A percentile compares a stretch with the other conserved stretches of the same genome.
phyloP scores from a whole-genome alignment of 2,797 vertebrate genomes.

The Phataginus tricuspis region DNA sequence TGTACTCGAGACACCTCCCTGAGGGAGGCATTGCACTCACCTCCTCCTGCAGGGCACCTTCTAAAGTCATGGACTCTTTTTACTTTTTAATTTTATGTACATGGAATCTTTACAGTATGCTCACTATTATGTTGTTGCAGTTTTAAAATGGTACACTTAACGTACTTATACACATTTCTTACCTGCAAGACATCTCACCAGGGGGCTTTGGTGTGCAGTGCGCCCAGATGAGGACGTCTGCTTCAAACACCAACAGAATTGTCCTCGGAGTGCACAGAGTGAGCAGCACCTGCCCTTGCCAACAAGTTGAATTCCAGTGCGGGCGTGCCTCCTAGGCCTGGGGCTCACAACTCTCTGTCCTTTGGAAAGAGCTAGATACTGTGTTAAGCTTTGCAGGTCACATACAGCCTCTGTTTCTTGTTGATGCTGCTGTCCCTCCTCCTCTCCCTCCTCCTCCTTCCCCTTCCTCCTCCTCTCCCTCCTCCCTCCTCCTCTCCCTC shows the following conservation, averaged over 20 bases:
- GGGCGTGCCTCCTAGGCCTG: not conserved
- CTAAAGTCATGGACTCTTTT: not conserved
- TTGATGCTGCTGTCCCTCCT: not conserved
- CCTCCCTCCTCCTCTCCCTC: too few species aligned
- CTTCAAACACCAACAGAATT: not conserved
- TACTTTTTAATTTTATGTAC: not conserved
- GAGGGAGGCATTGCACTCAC: not conserved
- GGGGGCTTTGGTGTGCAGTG: too few species aligned
- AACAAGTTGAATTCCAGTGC: not conserved
- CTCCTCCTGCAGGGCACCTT: not conserved
- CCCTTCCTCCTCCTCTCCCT: too few species aligned
- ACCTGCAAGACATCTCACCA: not conserved
- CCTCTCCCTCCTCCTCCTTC: not conserved
- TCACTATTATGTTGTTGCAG: not conserved
- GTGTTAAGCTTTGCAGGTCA: not conserved
- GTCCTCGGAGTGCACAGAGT: too few species aligned
- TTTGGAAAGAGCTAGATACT: not conserved
- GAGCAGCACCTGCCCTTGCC: rapidly evolving
- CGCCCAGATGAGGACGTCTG: too few species aligned
- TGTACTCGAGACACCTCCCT: not conserved
- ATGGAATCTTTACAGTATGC: too few species aligned
- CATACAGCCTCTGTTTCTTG: not conserved
- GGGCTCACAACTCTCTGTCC: too few species aligned
- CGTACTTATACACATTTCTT: not conserved
- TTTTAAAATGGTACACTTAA: not conserved